Evolutionary conservation across 2,888 invertebrate genomes (phyloP), one percentile per base, ranked within the genome.

Genomic region (Thecophora atra): DNA sequence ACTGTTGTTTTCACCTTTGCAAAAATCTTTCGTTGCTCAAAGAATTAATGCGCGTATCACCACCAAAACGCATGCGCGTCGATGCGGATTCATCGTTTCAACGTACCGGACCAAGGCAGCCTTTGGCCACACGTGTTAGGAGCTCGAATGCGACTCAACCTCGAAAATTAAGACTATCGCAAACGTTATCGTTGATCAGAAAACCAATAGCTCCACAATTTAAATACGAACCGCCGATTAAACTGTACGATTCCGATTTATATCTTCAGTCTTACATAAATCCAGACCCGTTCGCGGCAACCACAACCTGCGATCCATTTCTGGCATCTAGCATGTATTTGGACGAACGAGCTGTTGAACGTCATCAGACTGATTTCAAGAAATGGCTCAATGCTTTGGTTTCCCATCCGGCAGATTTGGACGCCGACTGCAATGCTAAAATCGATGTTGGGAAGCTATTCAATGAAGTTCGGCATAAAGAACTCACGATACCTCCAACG

Each of bases 371-470:
- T 0, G 90, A 92, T 79, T 92, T 94, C 73, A 92, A 91, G 80
- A 92, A 92, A 77, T 95, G 94, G 94, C 85, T 95, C 0, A 94
- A 95, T 83, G 91, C 91, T 11, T 87, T 95, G 67, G 87, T 95
- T 8, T 91, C 93, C 4, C 92, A 94, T 1, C 94, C 94, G 0
- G 89, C 90, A 0, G 93, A 93, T 76, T 87, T 93, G 0, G 91
- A 91, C 76, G 89, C 90, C 54, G 86, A 89, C n/a, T 90, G 90
- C 77, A 85, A 86, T 72, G 88, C 88, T 72, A 89, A 90, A 81
- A 88, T 93, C 15, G 93, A 94, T 80, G 89, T 93, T 1, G 93
- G 91, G 0, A 91, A 91, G 83, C 87, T 93, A 0, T 94, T 94
- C 90, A 89, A 92, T 76, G 91, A 93, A 76, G 92, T 92, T 77